phyloP scores from a whole-genome alignment of 2,113 vertebrate genomes.

The Aegithalos caudatus region DNA sequence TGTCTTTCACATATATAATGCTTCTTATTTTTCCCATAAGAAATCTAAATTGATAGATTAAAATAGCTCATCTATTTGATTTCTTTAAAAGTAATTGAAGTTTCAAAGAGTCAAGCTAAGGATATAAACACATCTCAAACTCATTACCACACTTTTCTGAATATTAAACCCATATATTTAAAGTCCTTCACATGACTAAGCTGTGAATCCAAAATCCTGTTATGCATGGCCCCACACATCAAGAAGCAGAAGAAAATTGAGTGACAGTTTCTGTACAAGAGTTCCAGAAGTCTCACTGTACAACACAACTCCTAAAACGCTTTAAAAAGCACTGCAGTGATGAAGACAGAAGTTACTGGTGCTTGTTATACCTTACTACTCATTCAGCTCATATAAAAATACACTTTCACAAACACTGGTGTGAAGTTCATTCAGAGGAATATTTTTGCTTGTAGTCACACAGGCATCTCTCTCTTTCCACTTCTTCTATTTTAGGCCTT shows the following conservation, averaged over 20 bases:
- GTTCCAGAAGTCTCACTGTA: not conserved
- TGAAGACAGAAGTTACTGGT: not conserved
- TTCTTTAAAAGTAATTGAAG: not conserved
- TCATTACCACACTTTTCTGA: constrained; percentile 2
- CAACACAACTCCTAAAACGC: not conserved
- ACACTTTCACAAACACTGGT: not conserved
- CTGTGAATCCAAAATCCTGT: constrained; percentile 5
- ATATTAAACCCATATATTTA: constrained; percentile 46
- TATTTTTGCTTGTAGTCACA: not conserved
- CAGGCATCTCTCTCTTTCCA: not conserved
- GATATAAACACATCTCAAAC: not conserved
- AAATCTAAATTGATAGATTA: not conserved
- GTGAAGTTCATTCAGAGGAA: not conserved
- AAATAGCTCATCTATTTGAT: not conserved
- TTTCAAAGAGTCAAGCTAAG: not conserved
- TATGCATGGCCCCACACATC: not conserved
- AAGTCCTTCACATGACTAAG: not conserved
- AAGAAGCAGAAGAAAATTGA: not conserved
- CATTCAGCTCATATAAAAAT: not conserved
- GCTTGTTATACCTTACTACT: not conserved
- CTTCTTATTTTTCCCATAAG: not conserved
- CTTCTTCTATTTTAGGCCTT: not conserved
- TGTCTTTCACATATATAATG: not conserved
- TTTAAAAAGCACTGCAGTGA: not conserved
- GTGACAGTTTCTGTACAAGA: not conserved